These are phyloP conservation scores for Neosilurus mollespiculum DNA, from an alignment of 2,797 vertebrate species.

Conservation along the genomic window DNA sequence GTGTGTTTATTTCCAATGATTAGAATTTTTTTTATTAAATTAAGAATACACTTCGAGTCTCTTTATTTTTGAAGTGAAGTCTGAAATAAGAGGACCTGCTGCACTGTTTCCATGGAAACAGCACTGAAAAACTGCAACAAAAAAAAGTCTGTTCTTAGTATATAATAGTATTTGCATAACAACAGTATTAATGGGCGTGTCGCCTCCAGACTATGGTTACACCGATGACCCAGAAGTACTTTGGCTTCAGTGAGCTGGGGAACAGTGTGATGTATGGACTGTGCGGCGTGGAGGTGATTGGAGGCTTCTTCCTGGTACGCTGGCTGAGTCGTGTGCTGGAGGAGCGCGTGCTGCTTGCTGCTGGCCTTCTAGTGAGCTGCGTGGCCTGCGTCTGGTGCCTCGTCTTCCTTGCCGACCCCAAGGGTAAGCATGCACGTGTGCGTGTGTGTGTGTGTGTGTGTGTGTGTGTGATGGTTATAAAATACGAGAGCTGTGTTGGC, in stretches of 20 bases:
- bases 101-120: background rate
- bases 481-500: conserved; percentile 17
- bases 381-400: conserved; percentile 83
- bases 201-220: conserved; percentile 82
- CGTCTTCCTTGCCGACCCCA: conserved; percentile 78
- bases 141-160: background rate
- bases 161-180: background rate
- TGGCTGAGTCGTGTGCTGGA: conserved; percentile 76
- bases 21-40: no score
- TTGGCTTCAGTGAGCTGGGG: conserved; percentile 80
- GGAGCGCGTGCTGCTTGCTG: conserved; percentile 76
- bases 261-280: conserved; percentile 86
- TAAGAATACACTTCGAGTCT: no score
- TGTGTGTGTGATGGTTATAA: conserved; percentile 25
- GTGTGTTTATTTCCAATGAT: no score
- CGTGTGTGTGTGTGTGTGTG: conserved; percentile 29
- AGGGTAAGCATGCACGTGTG: conserved; percentile 66
- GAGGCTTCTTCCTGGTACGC: conserved; percentile 82
- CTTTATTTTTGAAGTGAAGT: background rate
- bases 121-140: background rate
- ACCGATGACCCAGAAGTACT: conserved; percentile 80
- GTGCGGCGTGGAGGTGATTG: conserved; percentile 85
- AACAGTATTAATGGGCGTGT: background rate
- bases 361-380: conserved; percentile 78
- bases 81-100: no score